Evolutionary conservation across 2,113 vertebrate species (phyloP).

Genomic region (Lota lota): DNA sequence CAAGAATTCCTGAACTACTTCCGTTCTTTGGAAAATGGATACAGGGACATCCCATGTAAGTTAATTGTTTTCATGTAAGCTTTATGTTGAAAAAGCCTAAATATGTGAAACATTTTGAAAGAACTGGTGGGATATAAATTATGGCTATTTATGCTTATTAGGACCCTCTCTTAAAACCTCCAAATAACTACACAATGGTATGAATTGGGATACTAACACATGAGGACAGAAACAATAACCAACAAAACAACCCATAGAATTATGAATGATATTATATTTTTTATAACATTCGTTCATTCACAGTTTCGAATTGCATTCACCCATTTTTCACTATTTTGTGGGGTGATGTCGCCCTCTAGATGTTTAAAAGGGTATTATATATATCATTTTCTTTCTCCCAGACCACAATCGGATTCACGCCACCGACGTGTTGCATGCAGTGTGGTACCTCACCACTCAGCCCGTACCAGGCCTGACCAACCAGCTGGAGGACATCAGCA

Average conservation of each 20-base stretch:
- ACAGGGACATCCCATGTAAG: conserved; percentile 98
- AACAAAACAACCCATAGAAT: too few relatives aligned
- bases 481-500: conserved; percentile 78
- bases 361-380: neutral
- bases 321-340: neutral
- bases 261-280: too few relatives aligned
- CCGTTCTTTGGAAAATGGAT: conserved; percentile 94
- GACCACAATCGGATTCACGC: conserved; percentile 97
- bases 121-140: too few relatives aligned
- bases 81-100: too few relatives aligned
- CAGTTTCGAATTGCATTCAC: neutral
- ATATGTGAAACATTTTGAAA: too few relatives aligned
- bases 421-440: conserved; percentile 94
- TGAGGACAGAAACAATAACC: neutral
- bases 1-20: conserved; percentile 98
- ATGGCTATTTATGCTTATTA: too few relatives aligned
- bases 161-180: neutral
- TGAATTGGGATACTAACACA: neutral
- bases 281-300: neutral
- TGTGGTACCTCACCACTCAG: conserved; percentile 98
- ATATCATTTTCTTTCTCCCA: conserved; percentile 38
- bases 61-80: conserved; percentile 27
- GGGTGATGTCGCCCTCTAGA: neutral
- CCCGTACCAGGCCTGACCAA: conserved; percentile 86
- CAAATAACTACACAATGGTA: too few relatives aligned